phyloP scores from a whole-genome alignment of 1,140 invertebrate genomes.

The Drosophila parabipectinata region DNA sequence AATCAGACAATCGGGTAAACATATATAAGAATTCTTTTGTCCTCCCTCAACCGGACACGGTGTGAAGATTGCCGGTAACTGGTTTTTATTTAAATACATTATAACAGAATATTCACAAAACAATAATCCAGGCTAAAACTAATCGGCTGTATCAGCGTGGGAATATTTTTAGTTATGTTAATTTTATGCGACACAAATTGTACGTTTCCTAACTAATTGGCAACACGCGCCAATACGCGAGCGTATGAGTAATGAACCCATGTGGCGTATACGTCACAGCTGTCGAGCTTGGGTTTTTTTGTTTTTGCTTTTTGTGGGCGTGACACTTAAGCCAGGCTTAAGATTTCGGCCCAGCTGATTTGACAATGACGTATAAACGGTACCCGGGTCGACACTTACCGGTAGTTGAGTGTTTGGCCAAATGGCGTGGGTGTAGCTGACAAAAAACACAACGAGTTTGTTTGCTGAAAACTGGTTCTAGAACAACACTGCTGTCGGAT shows the following conservation, averaged over 20 bases:
- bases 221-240: slow-evolving; percentile 78
- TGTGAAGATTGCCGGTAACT: slow-evolving; percentile 41
- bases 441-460: slow-evolving; percentile 50
- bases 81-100: slow-evolving; percentile 52
- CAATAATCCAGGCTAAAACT: slow-evolving; percentile 22
- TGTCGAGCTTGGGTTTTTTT: slow-evolving; percentile 2
- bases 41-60: slow-evolving; percentile 66
- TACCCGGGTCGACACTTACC: slow-evolving; percentile 48
- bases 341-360: slow-evolving; percentile 43
- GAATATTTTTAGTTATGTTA: slow-evolving; percentile 66
- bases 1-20: slow-evolving; percentile 36
- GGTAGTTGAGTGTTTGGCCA: slow-evolving; percentile 52
- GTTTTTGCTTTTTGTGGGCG: slow-evolving; percentile 56
- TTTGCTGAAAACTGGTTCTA: slow-evolving; percentile 75
- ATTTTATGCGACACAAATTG: slow-evolving; percentile 61
- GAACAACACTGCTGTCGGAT: slow-evolving; percentile 44
- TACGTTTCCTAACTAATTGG: slow-evolving; percentile 57
- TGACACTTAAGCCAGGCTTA: slow-evolving; percentile 50
- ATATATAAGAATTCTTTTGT: slow-evolving; percentile 63
- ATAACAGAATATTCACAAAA: slow-evolving; percentile 17
- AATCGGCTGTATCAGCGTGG: slow-evolving; percentile 49
- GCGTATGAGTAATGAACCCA: slow-evolving; percentile 57
- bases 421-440: slow-evolving; percentile 29
- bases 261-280: slow-evolving; percentile 56
- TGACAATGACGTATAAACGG: slow-evolving; percentile 56